Conservation (phyloP, 64 coral and sea anemone species). For the Dendronephthya gigantea region DNA sequence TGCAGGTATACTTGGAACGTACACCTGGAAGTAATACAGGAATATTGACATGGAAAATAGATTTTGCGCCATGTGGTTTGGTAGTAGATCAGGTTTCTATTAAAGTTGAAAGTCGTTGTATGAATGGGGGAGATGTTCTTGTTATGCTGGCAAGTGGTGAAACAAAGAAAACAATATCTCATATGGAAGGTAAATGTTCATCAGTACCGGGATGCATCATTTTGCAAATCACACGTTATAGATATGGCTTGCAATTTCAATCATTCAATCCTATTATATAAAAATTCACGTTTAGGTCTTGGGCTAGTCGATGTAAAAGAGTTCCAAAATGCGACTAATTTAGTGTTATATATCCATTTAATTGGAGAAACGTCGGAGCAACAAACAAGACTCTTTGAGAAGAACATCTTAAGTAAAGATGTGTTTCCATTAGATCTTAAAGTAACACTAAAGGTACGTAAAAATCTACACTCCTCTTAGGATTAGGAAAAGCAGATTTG, state of each 20-base stretch:
- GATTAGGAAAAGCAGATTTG: too few relatives aligned
- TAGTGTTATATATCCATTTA: constrained; percentile 69
- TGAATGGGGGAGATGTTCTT: constrained; percentile 64
- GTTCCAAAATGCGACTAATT: constrained; percentile 49
- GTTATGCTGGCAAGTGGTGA: constrained; percentile 52
- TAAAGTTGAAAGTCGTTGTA: constrained; percentile 35
- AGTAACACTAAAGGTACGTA: constrained; percentile 62
- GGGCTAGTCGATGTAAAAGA: constrained; percentile 57
- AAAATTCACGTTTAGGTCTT: constrained; percentile 39
- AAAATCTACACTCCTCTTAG: too few relatives aligned
- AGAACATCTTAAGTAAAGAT: constrained; percentile 73
- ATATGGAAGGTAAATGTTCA: constrained; percentile 56
- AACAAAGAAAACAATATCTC: constrained; percentile 42
- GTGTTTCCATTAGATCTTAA: constrained; percentile 77
- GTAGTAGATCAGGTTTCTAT: constrained; percentile 76
- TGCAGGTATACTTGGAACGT: constrained; percentile 68
- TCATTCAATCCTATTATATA: neutral
- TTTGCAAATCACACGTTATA: too few relatives aligned
- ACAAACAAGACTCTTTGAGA: constrained; percentile 68
- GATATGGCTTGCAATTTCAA: too few relatives aligned
- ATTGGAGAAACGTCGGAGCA: constrained; percentile 61
- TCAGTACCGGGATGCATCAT: too few relatives aligned
- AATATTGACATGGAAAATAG: constrained; percentile 72
- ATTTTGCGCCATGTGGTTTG: constrained; percentile 72
- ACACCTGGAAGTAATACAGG: constrained; percentile 43